A percentile compares a stretch with the other conserved stretches of the same genome.
phyloP scores from a whole-genome alignment of 2,888 invertebrate species.

The Monopis laevigella region DNA sequence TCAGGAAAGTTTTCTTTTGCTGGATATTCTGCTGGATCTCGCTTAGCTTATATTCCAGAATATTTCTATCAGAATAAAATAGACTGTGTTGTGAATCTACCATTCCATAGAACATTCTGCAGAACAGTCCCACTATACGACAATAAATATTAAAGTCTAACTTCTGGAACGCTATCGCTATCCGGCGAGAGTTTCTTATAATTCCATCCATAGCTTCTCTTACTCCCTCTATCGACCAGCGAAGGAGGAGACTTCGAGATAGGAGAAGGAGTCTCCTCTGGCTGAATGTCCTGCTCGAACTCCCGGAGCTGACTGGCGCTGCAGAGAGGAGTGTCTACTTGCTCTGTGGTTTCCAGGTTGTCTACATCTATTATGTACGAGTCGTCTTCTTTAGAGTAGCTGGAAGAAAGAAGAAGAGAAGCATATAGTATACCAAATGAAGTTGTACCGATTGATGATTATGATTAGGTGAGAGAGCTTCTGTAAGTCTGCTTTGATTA shows the following conservation, averaged over 20 bases:
- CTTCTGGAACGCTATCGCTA: too few species aligned
- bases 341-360: conserved; percentile 71
- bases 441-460: too few species aligned
- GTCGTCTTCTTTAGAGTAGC: conserved; percentile 65
- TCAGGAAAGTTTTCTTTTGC: conserved; percentile 33
- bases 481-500: too few species aligned
- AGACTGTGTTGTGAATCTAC: too few species aligned
- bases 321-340: conserved; percentile 78
- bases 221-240: conserved; percentile 26
- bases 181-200: conserved; percentile 30
- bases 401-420: conserved; percentile 28
- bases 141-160: too few species aligned
- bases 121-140: too few species aligned
- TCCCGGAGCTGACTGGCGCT: conserved; percentile 75
- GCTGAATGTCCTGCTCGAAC: conserved; percentile 34
- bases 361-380: conserved; percentile 71
- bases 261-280: conserved; percentile 35
- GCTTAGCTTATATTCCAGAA: too few species aligned
- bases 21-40: conserved; percentile 36
- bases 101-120: too few species aligned
- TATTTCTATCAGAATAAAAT: too few species aligned
- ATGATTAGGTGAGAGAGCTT: too few species aligned
- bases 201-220: conserved; percentile 49
- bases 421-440: too few species aligned
- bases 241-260: conserved; percentile 25